Base-by-base conservation (phyloP, 2,113 vertebrate species). In the Condylura cristata region DNA sequence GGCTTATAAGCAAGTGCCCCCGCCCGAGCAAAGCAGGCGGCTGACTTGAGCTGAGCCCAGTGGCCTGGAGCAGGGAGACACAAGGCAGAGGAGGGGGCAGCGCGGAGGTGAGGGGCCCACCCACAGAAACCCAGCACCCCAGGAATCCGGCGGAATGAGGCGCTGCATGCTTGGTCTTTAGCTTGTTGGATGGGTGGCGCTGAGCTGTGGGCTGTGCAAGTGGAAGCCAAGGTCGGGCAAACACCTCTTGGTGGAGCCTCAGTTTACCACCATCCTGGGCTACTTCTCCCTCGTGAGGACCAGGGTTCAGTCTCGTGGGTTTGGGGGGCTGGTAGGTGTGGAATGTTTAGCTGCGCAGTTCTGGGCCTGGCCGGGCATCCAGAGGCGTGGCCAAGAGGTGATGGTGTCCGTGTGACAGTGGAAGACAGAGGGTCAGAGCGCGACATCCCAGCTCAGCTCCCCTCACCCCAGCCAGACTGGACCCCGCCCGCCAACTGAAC, bases 371-470 rank as follows among this genome's bases (percentile, higher is more conserved):
- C 24, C 34, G 0, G 34, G 5, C 4, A 9, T 46, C 56, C 20
- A 12, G 32, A 26, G 3, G 5, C 13, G n/a, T 0, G 8, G 41
- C n/a, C 17, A 3, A 14, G 6, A 44, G 32, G 28, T 41, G 1
- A 3, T n/a, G 0, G 0, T 28, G n/a, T 32, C 17, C 2, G 2
- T 0, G 3, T 28, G 5, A 1, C 12, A 0, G 3, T 6, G 0
- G 1, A 75, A 34, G 26, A 41, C 53, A 4, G 60, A n/a, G 41
- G 8, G 10, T 53, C 41, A 0, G 17, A 11, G 75, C 44, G 65
- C 2, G 0, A 18, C 28, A 53, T 61, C 37, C 20, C 0, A 60
- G 26, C 46, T 44, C 24, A 39, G 63, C 5, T 10, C 17, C 39
- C 16, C 3, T 9, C 4, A 12, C 41, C 0, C 0, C 28, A 48